Evolutionary conservation across 2,797 vertebrate species (phyloP), one percentile per base, ranked within the genome.

Genomic region (Sorex maritimensis): DNA sequence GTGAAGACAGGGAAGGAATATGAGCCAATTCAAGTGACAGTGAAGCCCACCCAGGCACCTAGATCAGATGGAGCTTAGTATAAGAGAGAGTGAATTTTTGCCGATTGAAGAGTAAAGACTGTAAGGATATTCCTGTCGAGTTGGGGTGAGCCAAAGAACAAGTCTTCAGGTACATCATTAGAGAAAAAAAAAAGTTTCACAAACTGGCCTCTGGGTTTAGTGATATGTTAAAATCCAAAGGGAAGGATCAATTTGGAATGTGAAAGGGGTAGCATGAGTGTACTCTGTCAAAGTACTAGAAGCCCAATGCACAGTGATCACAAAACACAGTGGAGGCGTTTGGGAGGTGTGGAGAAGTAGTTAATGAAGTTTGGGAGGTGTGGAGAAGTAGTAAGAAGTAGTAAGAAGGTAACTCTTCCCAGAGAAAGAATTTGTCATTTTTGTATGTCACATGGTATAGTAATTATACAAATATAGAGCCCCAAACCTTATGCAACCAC

Each of bases 1-100:
- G 1, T 24, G 73, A 28, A n/a, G 2, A 81, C 0, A 69, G 61
- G 41, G 11, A 26, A 52, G n/a, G 46, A 38, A 13, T 12, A 0
- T 1, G 4, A n/a, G 63, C 19, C 72, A 74, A 24, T 2, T 28
- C 6, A 24, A 86, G 58, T 38, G 41, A 78, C 65, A 78, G 44
- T 77, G 46, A 86, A 14, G 34, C 28, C 23, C 65, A 19, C 58
- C 78, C 52, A 49, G 26, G 65, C 41, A 9, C 10, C 6, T 2
- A 86, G 61, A 91, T 88, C 61, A 82, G 80, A 93, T 86, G 52
- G 49, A 30, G 5, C 26, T 88, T 44, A 94, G 21, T 58, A 26
- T 2, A 73, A 71, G 3, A 46, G n/a, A 71, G 3, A 46, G n/a
- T 85, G 19, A 65, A 71, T 71, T 79, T 68, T 67, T 34, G 30